A percentile compares a stretch with the other conserved stretches of the same genome.
phyloP scores from a whole-genome alignment of 2,113 vertebrate species.

The Callorhinus ursinus region DNA sequence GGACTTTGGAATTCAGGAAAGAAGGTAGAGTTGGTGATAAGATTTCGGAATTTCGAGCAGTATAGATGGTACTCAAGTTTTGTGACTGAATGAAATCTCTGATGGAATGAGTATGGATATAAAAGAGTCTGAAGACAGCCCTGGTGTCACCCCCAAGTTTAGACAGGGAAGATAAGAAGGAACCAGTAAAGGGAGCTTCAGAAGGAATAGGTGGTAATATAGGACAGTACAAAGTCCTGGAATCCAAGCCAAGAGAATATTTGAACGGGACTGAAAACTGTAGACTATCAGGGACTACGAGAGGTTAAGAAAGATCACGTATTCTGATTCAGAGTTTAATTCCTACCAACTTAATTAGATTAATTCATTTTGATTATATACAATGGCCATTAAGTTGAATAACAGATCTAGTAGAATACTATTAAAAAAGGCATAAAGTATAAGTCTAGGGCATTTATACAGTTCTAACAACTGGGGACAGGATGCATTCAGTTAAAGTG shows the following conservation, averaged over 20 bases:
- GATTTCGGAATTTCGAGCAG: not conserved
- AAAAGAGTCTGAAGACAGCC: not conserved
- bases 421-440: not conserved
- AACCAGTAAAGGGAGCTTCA: not conserved
- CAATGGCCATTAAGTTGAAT: not conserved
- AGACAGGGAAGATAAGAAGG: not conserved
- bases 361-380: not conserved
- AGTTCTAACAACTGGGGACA: not conserved
- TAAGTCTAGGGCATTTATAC: not conserved
- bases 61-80: not conserved
- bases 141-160: not conserved
- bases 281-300: not conserved
- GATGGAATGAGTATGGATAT: not conserved
- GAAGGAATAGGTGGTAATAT: not conserved
- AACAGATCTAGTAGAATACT: not conserved
- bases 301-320: not conserved
- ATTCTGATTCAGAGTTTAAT: slow-evolving; percentile 37
- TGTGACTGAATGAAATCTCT: not conserved
- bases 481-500: not conserved
- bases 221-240: not conserved
- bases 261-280: not conserved
- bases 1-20: slow-evolving; percentile 18
- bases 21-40: not conserved
- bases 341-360: not conserved
- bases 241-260: not conserved